phyloP scores from a whole-genome alignment of 2,888 invertebrate genomes.

The Melieria picta region DNA sequence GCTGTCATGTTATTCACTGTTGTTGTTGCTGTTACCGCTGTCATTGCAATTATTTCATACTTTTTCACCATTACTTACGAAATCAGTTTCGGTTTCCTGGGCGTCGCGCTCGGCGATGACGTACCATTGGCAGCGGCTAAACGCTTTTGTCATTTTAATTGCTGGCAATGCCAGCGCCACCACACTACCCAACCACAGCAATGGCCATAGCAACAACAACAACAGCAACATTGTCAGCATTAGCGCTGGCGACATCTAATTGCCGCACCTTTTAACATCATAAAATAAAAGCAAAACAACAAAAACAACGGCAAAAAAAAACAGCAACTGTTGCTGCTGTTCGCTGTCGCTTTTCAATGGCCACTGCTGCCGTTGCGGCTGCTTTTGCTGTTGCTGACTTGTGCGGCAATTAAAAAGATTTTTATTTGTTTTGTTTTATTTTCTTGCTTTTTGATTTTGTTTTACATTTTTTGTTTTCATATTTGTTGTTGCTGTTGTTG shows the following conservation, averaged over 20 bases:
- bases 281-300: background rate
- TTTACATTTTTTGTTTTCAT: background rate
- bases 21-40: no score
- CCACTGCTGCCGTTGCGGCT: slow-evolving; percentile 19
- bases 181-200: background rate
- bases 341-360: slow-evolving; percentile 10
- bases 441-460: background rate
- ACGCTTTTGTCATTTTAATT: slow-evolving; percentile 33
- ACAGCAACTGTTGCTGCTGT: slow-evolving; percentile 3
- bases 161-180: slow-evolving; percentile 17
- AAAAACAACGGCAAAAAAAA: slow-evolving; percentile 3
- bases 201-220: slow-evolving; percentile 1
- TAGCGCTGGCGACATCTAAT: slow-evolving; percentile 20
- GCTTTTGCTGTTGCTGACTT: slow-evolving; percentile 1
- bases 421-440: background rate
- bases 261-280: slow-evolving; percentile 33
- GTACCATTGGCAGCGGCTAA: slow-evolving; percentile 24
- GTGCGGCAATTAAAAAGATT: background rate
- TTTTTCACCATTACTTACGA: background rate
- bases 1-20: no score
- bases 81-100: slow-evolving; percentile 27
- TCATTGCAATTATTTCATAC: no score
- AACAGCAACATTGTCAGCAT: background rate
- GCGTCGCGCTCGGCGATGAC: slow-evolving; percentile 10
- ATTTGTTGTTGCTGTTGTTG: background rate